Evolutionary conservation across 2,888 invertebrate species (phyloP).

Genomic region (Nudaria mundana): DNA sequence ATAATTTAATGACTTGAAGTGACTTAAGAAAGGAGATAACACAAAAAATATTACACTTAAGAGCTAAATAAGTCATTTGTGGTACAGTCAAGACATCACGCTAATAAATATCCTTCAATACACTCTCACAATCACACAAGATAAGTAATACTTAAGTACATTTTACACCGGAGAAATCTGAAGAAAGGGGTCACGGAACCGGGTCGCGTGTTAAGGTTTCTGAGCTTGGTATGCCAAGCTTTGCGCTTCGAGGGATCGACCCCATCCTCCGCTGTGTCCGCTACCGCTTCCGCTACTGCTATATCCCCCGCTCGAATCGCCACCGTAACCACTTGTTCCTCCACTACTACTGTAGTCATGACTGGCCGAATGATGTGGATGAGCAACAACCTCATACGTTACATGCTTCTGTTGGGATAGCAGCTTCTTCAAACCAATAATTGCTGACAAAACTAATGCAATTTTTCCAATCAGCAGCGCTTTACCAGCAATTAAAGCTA

Average conservation of each 20-base stretch:
- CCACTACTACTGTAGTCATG: conserved; percentile 74
- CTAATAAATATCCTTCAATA: conserved; percentile 42
- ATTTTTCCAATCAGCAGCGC: conserved; percentile 92
- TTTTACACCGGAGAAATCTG: conserved; percentile 62
- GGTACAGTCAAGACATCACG: conserved; percentile 32
- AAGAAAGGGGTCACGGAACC: conserved; percentile 58
- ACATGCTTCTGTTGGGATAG: conserved; percentile 91
- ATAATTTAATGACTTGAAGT: conserved; percentile 28
- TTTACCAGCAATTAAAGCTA: conserved; percentile 92
- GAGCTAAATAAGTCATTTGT: conserved; percentile 15
- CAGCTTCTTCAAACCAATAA: conserved; percentile 92
- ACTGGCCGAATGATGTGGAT: conserved; percentile 88
- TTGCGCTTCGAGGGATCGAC: conserved; percentile 88
- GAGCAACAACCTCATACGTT: conserved; percentile 92
- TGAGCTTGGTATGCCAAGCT: conserved; percentile 90
- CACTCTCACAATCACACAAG: conserved; percentile 55
- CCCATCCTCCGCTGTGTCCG: conserved; percentile 84
- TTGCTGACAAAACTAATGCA: conserved; percentile 90
- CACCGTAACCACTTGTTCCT: conserved; percentile 84
- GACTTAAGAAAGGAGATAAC: conserved; percentile 25
- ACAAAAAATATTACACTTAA: conserved; percentile 14
- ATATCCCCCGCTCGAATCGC: conserved; percentile 82
- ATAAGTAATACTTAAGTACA: conserved; percentile 49
- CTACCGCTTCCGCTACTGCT: conserved; percentile 80
- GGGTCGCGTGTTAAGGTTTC: conserved; percentile 79